Conservation (phyloP, 2,797 vertebrate species). For the Coracias cyanogaster region DNA sequence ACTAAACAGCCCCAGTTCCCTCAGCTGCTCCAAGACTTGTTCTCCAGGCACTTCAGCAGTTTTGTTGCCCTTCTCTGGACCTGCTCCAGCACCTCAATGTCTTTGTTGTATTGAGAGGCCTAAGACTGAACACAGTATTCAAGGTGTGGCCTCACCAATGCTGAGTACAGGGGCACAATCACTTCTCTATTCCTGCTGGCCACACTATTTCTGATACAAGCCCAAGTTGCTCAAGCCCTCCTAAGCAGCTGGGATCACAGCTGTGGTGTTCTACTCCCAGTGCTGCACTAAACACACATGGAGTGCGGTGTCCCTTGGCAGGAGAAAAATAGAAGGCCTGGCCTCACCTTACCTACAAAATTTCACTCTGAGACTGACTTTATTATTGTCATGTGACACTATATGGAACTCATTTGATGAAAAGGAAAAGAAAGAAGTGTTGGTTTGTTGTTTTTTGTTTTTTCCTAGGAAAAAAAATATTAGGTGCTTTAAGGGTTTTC, state of each 20-base stretch:
- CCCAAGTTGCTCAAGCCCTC: neutral
- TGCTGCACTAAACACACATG: rapidly evolving
- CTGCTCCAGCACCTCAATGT: too few relatives aligned
- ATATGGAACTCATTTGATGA: neutral
- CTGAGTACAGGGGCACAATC: too few relatives aligned
- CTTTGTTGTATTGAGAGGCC: too few relatives aligned
- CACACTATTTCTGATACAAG: too few relatives aligned
- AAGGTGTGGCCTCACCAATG: too few relatives aligned
- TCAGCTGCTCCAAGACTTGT: too few relatives aligned
- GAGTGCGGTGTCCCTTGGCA: neutral
- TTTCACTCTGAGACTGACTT: neutral
- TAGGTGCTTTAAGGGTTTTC: neutral
- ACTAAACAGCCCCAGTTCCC: too few relatives aligned
- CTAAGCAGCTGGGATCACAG: neutral
- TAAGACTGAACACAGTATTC: too few relatives aligned
- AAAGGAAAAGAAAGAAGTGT: neutral
- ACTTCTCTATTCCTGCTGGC: too few relatives aligned
- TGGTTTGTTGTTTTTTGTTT: neutral
- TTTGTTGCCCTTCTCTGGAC: too few relatives aligned
- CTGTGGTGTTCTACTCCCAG: neutral
- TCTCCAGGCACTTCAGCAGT: too few relatives aligned
- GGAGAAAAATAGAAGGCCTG: neutral
- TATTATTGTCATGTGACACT: neutral
- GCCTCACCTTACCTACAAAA: neutral
- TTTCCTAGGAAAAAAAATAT: neutral